Percentiles rank a stretch among this genome's conserved stretches.
These are phyloP conservation scores for Tinea semifulvella DNA, from an alignment of 2,888 invertebrate species.

Conservation along the genomic window DNA sequence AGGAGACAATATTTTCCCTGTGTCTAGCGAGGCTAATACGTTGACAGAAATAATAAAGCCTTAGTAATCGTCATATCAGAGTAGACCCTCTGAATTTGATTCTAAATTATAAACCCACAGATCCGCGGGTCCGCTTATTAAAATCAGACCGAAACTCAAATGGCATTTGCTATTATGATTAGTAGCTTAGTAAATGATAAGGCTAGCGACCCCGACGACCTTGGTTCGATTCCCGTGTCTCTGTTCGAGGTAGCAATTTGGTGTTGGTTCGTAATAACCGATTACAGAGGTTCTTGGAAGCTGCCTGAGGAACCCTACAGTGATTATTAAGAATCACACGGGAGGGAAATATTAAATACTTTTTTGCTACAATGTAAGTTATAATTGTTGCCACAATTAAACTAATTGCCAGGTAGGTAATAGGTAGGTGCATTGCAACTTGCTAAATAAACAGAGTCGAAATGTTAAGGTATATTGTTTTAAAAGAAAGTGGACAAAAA, in stretches of 20 bases:
- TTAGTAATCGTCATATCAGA: too few species aligned
- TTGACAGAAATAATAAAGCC: too few species aligned
- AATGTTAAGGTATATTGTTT: too few species aligned
- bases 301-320: conserved; percentile 40
- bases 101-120: conserved; percentile 3
- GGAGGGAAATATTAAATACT: conserved; percentile 2
- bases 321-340: conserved; percentile 49
- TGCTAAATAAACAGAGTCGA: too few species aligned
- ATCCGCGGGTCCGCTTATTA: conserved; percentile 33
- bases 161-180: conserved; percentile 61
- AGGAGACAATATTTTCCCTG: too few species aligned
- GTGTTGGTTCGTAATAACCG: conserved; percentile 53
- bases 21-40: too few species aligned
- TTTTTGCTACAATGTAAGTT: too few species aligned
- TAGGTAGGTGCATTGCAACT: too few species aligned
- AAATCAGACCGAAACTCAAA: conserved; percentile 51
- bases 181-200: conserved; percentile 25
- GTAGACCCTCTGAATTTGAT: too few species aligned
- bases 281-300: conserved; percentile 61
- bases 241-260: conserved; percentile 54
- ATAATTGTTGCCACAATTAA: too few species aligned
- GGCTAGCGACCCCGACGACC: conserved; percentile 48
- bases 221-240: conserved; percentile 62
- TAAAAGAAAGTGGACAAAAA: too few species aligned
- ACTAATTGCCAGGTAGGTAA: too few species aligned